Base-by-base conservation (phyloP, 2,113 vertebrate genomes). In the Mellivora capensis region DNA sequence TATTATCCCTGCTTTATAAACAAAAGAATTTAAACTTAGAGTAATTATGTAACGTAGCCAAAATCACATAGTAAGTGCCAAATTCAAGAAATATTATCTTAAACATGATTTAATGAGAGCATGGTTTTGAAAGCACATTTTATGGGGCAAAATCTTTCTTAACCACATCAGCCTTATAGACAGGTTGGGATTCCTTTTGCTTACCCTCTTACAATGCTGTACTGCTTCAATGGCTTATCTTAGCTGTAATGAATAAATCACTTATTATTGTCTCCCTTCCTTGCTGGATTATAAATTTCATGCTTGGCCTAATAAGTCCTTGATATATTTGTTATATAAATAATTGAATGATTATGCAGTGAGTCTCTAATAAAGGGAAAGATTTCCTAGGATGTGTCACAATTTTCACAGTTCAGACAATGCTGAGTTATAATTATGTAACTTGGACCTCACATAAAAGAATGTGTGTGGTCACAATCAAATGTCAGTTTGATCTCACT, bases 381-480 rank as follows among this genome's bases (percentile, higher is more conserved):
- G 76, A 93, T 93, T 97, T 95, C 54, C 61, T 13, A 54, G n/a
- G 52, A 79, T 97, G 18, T 42, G 54, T 31, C 1, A 8, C 79
- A 31, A 80, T 91, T 96, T 71, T 95, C 31, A 93, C 31, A 91
- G 76, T 86, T 80, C 79, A 20, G 37, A 27, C 76, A 61, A 85
- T 76, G 79, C 9, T 90, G 97, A 54, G 72, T 97, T 97, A 97
- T 90, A 93, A 86, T 74, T 93, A 21, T 64, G 21, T 25, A 95
- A 44, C 82, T 71, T 87, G 21, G n/a, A 83, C 0, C 42, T 97
- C 93, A 34, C 77, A 96, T 64, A 54, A 80, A 97, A 89, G 44
- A 93, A 90, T 34, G 3, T 95, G 2, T 88, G 2, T 80, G 13
- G 87, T 25, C n/a, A 76, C 52, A 81, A 67, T 54, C 91, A 95